phyloP scores from a whole-genome alignment of 1,140 invertebrate genomes.

The Ctenoplectra terminalis region DNA sequence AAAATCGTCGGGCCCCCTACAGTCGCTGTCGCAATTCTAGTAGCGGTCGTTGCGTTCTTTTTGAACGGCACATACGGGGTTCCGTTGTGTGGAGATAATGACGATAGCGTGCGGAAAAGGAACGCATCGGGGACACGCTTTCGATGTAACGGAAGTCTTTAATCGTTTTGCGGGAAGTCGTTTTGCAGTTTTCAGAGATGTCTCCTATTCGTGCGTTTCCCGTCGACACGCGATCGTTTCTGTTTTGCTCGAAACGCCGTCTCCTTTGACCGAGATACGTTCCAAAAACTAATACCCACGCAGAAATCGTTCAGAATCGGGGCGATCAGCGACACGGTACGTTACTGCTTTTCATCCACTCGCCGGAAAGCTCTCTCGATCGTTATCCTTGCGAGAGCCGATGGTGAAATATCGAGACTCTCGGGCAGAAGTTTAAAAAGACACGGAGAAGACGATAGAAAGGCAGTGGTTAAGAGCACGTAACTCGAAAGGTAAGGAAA shows the following conservation, averaged over 20 bases:
- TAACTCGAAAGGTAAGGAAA: not conserved
- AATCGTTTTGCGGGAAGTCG: constrained; percentile 74
- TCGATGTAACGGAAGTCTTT: constrained; percentile 69
- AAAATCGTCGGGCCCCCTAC: not conserved
- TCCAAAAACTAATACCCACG: too few relatives aligned
- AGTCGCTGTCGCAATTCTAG: not conserved
- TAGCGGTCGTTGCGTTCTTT: constrained; percentile 11
- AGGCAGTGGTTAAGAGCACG: not conserved
- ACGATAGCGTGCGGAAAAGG: constrained; percentile 57
- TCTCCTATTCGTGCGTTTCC: constrained; percentile 23
- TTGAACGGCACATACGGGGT: constrained; percentile 35
- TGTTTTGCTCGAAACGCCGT: too few relatives aligned
- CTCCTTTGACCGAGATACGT: too few relatives aligned
- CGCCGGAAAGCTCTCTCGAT: too few relatives aligned
- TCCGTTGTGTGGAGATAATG: constrained; percentile 56
- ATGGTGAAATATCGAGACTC: not conserved
- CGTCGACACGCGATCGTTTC: constrained; percentile 18
- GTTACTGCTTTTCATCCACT: too few relatives aligned
- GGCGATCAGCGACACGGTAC: too few relatives aligned
- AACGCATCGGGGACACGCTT: constrained; percentile 46
- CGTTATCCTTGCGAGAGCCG: not conserved
- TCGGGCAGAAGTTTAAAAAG: not conserved
- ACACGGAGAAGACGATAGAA: not conserved
- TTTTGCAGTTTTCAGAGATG: constrained; percentile 63
- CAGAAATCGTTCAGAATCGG: too few relatives aligned